Evolutionary conservation across 2,113 vertebrate species (phyloP).

Genomic region (Hemichromis elongatus): DNA sequence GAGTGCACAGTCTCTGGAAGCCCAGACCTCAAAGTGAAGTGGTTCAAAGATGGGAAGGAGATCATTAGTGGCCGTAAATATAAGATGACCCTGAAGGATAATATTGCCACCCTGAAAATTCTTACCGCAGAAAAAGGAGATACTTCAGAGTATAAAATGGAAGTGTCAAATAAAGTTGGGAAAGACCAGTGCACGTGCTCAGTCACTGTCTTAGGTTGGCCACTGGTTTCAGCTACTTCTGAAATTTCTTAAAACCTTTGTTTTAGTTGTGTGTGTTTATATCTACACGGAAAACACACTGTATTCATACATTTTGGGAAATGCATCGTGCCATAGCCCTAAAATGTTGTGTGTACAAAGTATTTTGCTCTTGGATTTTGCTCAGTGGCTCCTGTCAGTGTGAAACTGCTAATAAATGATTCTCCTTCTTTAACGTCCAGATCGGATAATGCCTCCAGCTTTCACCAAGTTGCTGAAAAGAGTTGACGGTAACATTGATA

Average conservation of each 20-base stretch:
- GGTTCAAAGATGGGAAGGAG: constrained; percentile 90
- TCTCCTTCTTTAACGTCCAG: constrained; percentile 77
- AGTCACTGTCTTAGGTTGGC: constrained; percentile 91
- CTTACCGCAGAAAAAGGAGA: constrained; percentile 86
- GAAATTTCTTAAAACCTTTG: not conserved
- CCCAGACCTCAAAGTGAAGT: constrained; percentile 93
- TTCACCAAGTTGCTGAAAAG: constrained; percentile 92
- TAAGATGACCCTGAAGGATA: constrained; percentile 91
- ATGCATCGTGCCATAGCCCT: not conserved
- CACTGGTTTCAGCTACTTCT: not conserved
- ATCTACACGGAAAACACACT: not conserved
- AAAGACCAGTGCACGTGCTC: constrained; percentile 87
- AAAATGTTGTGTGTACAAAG: not conserved
- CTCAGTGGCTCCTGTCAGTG: not conserved
- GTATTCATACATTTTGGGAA: not conserved
- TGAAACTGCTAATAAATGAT: constrained; percentile 1
- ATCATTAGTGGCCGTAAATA: constrained; percentile 90
- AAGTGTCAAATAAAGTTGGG: constrained; percentile 93
- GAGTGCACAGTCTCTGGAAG: constrained; percentile 91
- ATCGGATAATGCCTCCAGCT: constrained; percentile 90
- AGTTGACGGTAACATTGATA: constrained; percentile 79
- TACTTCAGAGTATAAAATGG: constrained; percentile 89
- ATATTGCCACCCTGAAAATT: constrained; percentile 87
- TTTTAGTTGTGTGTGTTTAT: not conserved
- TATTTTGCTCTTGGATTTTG: not conserved